phyloP scores from a whole-genome alignment of 92 coral and sea anemone genomes.

The Palythoa heliodiscus region DNA sequence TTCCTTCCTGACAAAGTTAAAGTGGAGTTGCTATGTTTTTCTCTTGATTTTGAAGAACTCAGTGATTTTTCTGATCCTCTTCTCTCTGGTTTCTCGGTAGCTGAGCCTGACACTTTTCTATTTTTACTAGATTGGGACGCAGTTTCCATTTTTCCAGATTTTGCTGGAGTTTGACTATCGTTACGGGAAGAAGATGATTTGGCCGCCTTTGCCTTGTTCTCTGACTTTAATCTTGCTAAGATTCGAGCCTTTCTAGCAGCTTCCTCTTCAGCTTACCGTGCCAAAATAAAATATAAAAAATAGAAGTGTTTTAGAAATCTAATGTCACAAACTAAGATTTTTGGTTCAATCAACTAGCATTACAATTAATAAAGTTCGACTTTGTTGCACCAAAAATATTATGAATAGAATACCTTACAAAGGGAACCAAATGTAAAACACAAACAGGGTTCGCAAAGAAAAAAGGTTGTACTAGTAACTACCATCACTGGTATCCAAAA shows the following conservation, averaged over 20 bases:
- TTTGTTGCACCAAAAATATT: no score
- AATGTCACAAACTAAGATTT: no score
- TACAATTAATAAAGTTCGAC: no score
- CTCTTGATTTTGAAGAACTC: not conserved
- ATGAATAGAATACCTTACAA: no score
- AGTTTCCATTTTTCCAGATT: not conserved
- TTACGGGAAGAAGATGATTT: conserved; percentile 19
- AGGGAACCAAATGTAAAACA: no score
- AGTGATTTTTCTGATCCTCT: not conserved
- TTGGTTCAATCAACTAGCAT: no score
- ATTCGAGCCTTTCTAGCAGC: conserved; percentile 87
- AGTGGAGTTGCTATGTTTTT: not conserved
- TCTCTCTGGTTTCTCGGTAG: not conserved
- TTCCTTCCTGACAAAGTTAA: not conserved
- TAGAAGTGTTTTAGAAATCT: no score
- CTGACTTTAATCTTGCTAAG: conserved; percentile 72
- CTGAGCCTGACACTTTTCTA: not conserved
- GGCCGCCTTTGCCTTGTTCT: conserved; percentile 27
- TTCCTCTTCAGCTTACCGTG: conserved; percentile 72
- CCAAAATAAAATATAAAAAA: not conserved
- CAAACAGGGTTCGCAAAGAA: no score
- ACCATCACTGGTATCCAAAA: no score
- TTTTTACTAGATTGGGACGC: not conserved
- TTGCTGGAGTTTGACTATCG: not conserved
- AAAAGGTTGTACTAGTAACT: no score